Evolutionary conservation across 53 echinoderm and acorn worm genomes (phyloP), one percentile per base, ranked within the genome.

Genomic region (Crossaster papposus): DNA sequence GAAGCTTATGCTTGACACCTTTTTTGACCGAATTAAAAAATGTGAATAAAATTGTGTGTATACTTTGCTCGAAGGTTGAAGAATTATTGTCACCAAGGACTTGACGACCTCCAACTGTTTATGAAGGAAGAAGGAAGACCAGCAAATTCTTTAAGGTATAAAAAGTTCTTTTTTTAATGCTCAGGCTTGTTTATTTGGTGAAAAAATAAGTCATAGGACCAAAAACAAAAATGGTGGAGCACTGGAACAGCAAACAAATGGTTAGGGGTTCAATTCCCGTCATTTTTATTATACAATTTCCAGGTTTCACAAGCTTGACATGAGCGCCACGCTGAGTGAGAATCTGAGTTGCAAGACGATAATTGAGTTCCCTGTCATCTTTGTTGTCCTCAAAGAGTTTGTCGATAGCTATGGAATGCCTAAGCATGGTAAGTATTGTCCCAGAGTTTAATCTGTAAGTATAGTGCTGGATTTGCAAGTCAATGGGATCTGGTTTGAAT

Each of bases 311-410:
- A 76, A 77, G 29, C 33, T 95, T n/a, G 70, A 82, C 65, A 24
- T 83, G 31, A 65, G 81, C 63, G 36, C 76, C 23, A 82, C 93
- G 18, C 51, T 95, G 36, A 79, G 54, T 2, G 88, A 81, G 33
- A 95, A 95, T 54, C 90, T 95, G 32, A 81, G 51, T 51, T 76
- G 54, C 38, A 95, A 93, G 55, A 79, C 54, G 1, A 26, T 95
- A 14, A 70, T 95, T 10, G 95, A 95, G 80, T 95, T 86, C 71
- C 95, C 95, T 0, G 91, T 91, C 74, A 70, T 95, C 50, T 89
- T 88, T 36, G 95, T 93, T 26, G 90, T 88, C 2, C 78, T 95
- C 44, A 85, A 72, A 17, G 86, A 90, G 14, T 37, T 34, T 70
- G 81, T 79, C 36, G 78, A 75, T 13, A 28, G 78, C 15, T 95